Percentiles rank a stretch among this genome's conserved stretches.
Evolutionary conservation across 1,140 invertebrate species (phyloP).

Genomic region (Trypoxylus dichotomus): DNA sequence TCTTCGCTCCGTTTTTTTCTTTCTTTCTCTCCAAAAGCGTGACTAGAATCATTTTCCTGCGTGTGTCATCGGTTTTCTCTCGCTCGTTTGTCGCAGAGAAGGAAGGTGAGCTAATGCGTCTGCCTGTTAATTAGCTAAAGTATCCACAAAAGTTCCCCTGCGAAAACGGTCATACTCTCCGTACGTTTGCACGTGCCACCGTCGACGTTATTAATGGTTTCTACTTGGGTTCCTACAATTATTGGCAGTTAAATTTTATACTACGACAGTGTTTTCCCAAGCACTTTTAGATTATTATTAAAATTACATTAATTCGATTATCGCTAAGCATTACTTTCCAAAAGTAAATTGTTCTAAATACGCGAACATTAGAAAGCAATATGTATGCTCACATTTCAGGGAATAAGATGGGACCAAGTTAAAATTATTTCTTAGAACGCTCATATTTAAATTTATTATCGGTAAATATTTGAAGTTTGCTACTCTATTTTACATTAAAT

Average conservation of each 20-base stretch:
- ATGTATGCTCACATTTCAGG: no score
- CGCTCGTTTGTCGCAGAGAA: slow-evolving; percentile 15
- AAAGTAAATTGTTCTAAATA: no score
- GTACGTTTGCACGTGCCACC: slow-evolving; percentile 2
- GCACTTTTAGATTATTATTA: no score
- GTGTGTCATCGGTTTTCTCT: slow-evolving; percentile 24
- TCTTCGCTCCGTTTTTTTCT: slow-evolving; percentile 19
- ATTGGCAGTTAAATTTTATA: not conserved
- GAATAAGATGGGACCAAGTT: no score
- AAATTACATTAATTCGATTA: no score
- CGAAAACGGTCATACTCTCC: slow-evolving; percentile 2
- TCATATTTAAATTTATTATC: no score
- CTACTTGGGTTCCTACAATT: not conserved
- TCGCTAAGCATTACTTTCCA: no score
- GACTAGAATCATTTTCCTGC: slow-evolving; percentile 22
- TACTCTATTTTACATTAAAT: no score
- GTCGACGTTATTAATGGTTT: slow-evolving; percentile 13
- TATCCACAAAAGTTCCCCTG: slow-evolving; percentile 23
- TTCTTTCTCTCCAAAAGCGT: slow-evolving; percentile 12
- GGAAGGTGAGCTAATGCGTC: slow-evolving; percentile 24
- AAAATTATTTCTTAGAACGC: no score
- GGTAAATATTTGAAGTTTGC: no score
- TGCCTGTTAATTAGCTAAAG: slow-evolving; percentile 25
- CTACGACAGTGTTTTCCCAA: not conserved
- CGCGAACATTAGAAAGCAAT: no score